A percentile compares a stretch with the other conserved stretches of the same genome.
Evolutionary conservation across 2,113 vertebrate species (phyloP).

Genomic region (Cynoglossus semilaevis): DNA sequence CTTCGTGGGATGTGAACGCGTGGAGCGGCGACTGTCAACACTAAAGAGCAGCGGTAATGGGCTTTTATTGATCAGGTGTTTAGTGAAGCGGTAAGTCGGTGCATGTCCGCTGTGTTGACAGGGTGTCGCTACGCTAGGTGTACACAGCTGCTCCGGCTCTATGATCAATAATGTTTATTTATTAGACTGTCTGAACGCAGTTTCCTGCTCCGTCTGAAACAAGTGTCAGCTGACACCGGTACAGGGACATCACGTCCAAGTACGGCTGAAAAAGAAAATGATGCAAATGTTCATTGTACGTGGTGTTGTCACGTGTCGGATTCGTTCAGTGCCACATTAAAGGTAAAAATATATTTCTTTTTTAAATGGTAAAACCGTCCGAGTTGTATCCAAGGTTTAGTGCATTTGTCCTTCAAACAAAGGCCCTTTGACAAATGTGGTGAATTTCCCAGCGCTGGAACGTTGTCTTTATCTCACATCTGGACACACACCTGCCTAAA

Average conservation of each 20-base stretch:
- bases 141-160: background rate
- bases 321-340: slow-evolving; percentile 46
- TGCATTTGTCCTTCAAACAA: too few relatives aligned
- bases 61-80: slow-evolving; percentile 28
- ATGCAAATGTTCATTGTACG: background rate
- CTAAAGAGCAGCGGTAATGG: slow-evolving; percentile 15
- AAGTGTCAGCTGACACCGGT: too few relatives aligned
- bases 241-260: too few relatives aligned
- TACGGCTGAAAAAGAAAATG: too few relatives aligned
- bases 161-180: slow-evolving; percentile 11
- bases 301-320: slow-evolving; percentile 58
- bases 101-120: slow-evolving; percentile 19
- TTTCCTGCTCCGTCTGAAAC: too few relatives aligned
- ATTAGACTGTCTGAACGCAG: too few relatives aligned
- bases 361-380: too few relatives aligned
- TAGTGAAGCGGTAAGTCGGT: slow-evolving; percentile 18
- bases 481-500: background rate
- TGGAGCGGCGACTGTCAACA: slow-evolving; percentile 12
- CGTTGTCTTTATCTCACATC: too few relatives aligned
- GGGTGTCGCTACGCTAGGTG: slow-evolving; percentile 13
- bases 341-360: too few relatives aligned
- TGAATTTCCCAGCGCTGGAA: too few relatives aligned
- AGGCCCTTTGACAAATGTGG: background rate
- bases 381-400: too few relatives aligned
- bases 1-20: too few relatives aligned